Conservation (phyloP, 2,113 vertebrate species). For the Malurus elegans region DNA sequence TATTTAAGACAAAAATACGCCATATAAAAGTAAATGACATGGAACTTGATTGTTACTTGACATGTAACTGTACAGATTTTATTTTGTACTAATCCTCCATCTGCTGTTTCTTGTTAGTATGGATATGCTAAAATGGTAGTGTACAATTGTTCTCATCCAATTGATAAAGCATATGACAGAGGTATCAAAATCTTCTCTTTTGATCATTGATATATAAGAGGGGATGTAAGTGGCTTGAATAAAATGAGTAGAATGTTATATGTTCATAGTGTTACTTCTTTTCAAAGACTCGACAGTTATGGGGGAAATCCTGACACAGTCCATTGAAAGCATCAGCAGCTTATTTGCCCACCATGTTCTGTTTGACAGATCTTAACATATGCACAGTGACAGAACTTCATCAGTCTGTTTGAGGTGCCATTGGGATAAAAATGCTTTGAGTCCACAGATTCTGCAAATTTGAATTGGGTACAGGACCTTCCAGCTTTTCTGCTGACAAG, state of each 20-base stretch:
- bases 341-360: background rate
- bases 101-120: slow-evolving; percentile 23
- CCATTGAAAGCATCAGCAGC: background rate
- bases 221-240: background rate
- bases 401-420: accelerated
- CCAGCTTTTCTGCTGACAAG: background rate
- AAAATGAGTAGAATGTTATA: background rate
- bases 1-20: background rate
- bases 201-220: background rate
- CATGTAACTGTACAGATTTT: slow-evolving; percentile 33
- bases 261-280: background rate
- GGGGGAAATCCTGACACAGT: background rate
- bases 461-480: background rate
- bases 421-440: background rate
- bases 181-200: background rate
- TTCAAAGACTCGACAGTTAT: background rate
- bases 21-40: slow-evolving; percentile 11
- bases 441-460: background rate
- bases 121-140: slow-evolving; percentile 6
- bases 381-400: background rate
- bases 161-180: background rate
- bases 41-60: slow-evolving; percentile 15
- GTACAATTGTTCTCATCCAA: background rate
- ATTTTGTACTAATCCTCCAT: slow-evolving; percentile 39
- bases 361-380: background rate